Evolutionary conservation across 2,888 invertebrate genomes (phyloP).

Genomic region (Andrena haemorrhoa): DNA sequence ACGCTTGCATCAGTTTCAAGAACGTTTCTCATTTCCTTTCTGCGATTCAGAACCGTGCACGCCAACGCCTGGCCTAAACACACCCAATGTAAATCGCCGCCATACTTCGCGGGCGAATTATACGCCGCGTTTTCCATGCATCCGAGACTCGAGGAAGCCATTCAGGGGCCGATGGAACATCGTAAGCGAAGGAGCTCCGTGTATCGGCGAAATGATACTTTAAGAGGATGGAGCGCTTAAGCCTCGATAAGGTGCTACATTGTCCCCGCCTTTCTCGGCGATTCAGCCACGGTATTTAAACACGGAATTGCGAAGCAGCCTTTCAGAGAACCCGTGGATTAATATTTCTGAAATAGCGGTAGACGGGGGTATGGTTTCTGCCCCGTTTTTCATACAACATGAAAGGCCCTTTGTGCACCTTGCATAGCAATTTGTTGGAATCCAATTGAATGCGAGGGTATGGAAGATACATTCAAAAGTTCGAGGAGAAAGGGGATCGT

Average conservation of each 20-base stretch:
- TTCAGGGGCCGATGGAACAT: conserved; percentile 38
- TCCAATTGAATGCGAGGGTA: not conserved
- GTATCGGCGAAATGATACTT: conserved; percentile 48
- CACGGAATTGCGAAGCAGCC: not conserved
- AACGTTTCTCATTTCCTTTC: not conserved
- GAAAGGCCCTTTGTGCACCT: conserved; percentile 3
- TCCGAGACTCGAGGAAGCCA: conserved; percentile 18
- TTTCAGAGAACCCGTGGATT: conserved; percentile 26
- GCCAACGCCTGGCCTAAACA: not conserved
- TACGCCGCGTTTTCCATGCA: not conserved
- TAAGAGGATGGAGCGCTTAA: conserved; percentile 39
- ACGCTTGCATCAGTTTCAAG: not conserved
- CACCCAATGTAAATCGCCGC: conserved; percentile 6
- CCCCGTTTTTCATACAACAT: not conserved
- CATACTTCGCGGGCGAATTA: conserved; percentile 8
- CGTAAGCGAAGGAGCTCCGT: conserved; percentile 29
- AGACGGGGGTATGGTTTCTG: not conserved
- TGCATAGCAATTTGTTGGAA: conserved; percentile 14
- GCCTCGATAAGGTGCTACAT: conserved; percentile 43
- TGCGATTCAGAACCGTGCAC: not conserved
- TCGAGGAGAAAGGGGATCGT: not conserved
- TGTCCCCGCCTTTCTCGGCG: conserved; percentile 23
- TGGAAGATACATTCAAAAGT: conserved; percentile 4
- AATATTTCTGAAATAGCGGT: conserved; percentile 37
- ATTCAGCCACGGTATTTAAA: conserved; percentile 13